Evolutionary conservation across 2,113 vertebrate species (phyloP), one percentile per base, ranked within the genome.

Genomic region (Petroica traversi): DNA sequence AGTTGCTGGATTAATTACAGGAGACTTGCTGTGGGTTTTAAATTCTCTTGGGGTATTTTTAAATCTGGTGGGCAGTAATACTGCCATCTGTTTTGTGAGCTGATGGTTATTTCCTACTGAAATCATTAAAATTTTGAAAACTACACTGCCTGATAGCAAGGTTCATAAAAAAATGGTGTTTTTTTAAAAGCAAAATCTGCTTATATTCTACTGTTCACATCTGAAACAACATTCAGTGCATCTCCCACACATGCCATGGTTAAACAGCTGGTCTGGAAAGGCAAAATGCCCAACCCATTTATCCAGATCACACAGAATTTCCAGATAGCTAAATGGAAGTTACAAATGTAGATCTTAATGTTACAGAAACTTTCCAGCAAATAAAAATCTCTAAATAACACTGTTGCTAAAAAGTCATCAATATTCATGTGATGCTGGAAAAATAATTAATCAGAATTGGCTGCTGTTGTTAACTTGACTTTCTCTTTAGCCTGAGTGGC

Each of bases 1-100:
- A 92, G 85, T 89, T 97, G 54, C 93, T 95, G 88, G 91, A 94
- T 97, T 95, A 97, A 96, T 96, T 97, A 96, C 89, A 85, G 88
- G 93, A 95, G 91, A 92, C 76, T 94, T 95, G 45, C 52, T 94
- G 69, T 95, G 74, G 49, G 40, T 94, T 97, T 93, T 94, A 46
- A 92, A 95, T 92, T 97, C 94, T 90, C 95, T 82, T 77, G 91
- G 71, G 94, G 75, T 97, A 93, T 96, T 96, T 97, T 95, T 82
- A 93, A 94, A 88, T 94, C 78, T 95, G 93, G 91, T 96, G 94
- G 92, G 94, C 88, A 96, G 91, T 80, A 91, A 91, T 89, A 58
- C 52, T 87, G 51, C 96, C 95, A 95, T 97, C 95, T 97, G 93
- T 85, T 97, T 95, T 74, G 58, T 63, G 71, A 94, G 75, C 45